Evolutionary conservation across 2,113 vertebrate genomes (phyloP), one percentile per base, ranked within the genome.

Genomic region (Axis porcinus): DNA sequence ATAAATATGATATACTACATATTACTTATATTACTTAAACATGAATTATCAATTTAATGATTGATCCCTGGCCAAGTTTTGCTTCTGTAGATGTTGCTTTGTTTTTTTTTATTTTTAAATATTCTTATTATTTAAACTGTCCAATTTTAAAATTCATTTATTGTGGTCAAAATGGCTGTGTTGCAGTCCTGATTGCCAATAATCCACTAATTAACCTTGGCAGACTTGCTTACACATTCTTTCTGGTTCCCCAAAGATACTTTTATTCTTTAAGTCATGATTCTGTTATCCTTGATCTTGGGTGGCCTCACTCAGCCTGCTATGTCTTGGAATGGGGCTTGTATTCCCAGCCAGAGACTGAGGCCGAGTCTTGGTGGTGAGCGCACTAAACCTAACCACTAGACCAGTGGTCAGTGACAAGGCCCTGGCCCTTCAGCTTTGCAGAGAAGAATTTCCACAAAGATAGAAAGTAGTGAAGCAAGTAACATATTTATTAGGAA

Each of bases 1-100:
- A 36, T 47, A 55, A 21, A 23, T 33, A 19, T 0, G 4, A 30
- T 2, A 3, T 6, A 0, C 5, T 45, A 4, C 13, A 4, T 62
- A 3, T 13, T 60, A 33, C 81, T 88, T 62, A 33, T 2, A 57
- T 43, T 28, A 14, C 10, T 28, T 50, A 89, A 64, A 55, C 50
- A 6, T 23, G 57, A 81, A 52, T 28, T 5, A 28, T 60, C 21
- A 43, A 17, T 28, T 25, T 57, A 76, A 45, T 14, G 15, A 15
- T 55, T 58, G 91, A 36, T 58, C 27, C 15, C 81, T 76, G 84
- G 79, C 13, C 83, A 78, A 60, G 25, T 5, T 88, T 62, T 85
- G 47, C 93, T 84, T 86, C 70, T 50, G n/a, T 78, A 47, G 83
- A 43, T 50, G 47, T 58, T 70, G 52, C 47, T 58, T 91, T 87